phyloP scores from a whole-genome alignment of 2,113 vertebrate genomes.

The Gasterosteus nipponicus region DNA sequence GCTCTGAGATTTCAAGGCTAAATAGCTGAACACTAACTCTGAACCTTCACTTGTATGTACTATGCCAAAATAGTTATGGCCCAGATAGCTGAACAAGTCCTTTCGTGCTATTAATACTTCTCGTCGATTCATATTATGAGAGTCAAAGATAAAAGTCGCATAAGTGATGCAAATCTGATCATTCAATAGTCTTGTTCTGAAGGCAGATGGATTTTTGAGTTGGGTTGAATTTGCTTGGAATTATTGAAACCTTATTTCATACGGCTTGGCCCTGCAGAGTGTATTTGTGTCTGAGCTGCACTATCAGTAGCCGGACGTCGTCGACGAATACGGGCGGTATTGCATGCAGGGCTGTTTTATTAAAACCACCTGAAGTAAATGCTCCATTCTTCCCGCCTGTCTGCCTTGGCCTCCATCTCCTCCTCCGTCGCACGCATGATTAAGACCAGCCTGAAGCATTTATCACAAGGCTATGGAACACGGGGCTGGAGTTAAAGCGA shows the following conservation, averaged over 20 bases:
- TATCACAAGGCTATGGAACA: conserved; percentile 54
- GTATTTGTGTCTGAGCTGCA: conserved; percentile 54
- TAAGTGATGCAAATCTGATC: neutral
- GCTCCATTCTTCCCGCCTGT: conserved; percentile 70
- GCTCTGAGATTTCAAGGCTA: conserved; percentile 37
- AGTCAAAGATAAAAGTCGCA: neutral
- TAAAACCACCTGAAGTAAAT: conserved; percentile 66
- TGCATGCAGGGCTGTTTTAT: conserved; percentile 56
- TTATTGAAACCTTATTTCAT: conserved; percentile 44
- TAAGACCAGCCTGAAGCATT: conserved; percentile 76
- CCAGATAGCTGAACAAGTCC: conserved; percentile 13
- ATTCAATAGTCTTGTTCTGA: neutral
- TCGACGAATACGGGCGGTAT: conserved; percentile 47
- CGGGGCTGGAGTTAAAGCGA: conserved; percentile 34
- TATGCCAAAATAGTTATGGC: conserved; percentile 6
- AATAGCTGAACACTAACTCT: conserved; percentile 40
- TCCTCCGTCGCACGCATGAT: conserved; percentile 78
- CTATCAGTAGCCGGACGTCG: conserved; percentile 40
- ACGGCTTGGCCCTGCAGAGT: conserved; percentile 22
- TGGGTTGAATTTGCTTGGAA: conserved; percentile 4
- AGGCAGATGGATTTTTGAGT: neutral
- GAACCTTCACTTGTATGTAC: conserved; percentile 2
- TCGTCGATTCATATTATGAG: neutral
- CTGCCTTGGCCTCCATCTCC: conserved; percentile 67
- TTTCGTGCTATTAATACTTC: neutral